These are phyloP conservation scores for Macaca fascicularis DNA, from an alignment of 2,113 vertebrate species.

Conservation along the genomic window T2T-MFA8v1.1 NC_088387.1:10563501-10564000, in stretches of 20 bases:
- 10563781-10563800: neutral
- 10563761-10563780: neutral
- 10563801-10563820: neutral
- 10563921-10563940: neutral
- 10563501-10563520: neutral
- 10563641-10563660: neutral
- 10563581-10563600: neutral
- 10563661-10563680: neutral
- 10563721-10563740: neutral
- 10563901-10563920: neutral
- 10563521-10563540: too few relatives aligned
- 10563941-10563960: neutral
- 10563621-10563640: neutral
- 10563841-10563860: neutral
- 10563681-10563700: neutral
- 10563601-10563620: neutral
- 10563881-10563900: neutral
- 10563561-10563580: neutral
- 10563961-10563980: neutral
- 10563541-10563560: neutral
- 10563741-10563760: fast-evolving
- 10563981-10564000: neutral
- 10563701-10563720: neutral
- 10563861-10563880: neutral
- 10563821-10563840: neutral